Base-by-base conservation (phyloP, 2,888 invertebrate species). In the Trachelus stipa region DNA sequence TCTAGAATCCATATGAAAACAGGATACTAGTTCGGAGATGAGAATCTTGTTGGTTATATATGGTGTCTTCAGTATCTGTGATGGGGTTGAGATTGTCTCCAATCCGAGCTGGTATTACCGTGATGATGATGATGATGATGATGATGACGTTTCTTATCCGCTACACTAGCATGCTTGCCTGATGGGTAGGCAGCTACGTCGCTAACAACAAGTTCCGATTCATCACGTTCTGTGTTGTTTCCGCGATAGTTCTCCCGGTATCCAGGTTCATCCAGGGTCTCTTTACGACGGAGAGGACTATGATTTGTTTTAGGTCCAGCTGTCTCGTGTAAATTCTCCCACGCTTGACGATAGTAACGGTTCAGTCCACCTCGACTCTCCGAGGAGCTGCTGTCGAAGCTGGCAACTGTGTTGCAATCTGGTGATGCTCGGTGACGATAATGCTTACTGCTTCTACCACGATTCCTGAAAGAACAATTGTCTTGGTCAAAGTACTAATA, bases 261-360 rank as follows among this genome's bases (percentile, higher is more conserved):
- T 79, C 90, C 89, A 82, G 94, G 95, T 86, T 95, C 94, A 91
- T 96, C 96, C 87, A 96, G 91, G 68, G 95, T 95, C 85, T 96
- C 96, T 90, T 95, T 96, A 77, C 95, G 93, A 75, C 94, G 92
- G 75, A 95, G 91, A 0, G 94, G 94, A 87, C 92, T 93, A 85
- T 94, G 95, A 89, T 92, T 92, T 12, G 92, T 90, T 87, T 94
- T 95, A 34, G 94, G 93, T 1, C 94, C 95, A 4, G 96, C 94
- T 6, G 96, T 95, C 90, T 97, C 97, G 90, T 97, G 97, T 4
- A 98, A 93, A 90, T 97, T 97, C 90, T 98, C 97, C 98, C 98
- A 98, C 3, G 98, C 98, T 91, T 97, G 96, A 37, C 97, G 94
- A 92, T 98, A 98, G 92, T 97, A 97, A 79, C 97, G 94, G 91